Percentiles rank a stretch among this genome's conserved stretches.
These are phyloP conservation scores for Chaetodon trifasciatus DNA, from an alignment of 2,797 vertebrate species.

Conservation along the genomic window DNA sequence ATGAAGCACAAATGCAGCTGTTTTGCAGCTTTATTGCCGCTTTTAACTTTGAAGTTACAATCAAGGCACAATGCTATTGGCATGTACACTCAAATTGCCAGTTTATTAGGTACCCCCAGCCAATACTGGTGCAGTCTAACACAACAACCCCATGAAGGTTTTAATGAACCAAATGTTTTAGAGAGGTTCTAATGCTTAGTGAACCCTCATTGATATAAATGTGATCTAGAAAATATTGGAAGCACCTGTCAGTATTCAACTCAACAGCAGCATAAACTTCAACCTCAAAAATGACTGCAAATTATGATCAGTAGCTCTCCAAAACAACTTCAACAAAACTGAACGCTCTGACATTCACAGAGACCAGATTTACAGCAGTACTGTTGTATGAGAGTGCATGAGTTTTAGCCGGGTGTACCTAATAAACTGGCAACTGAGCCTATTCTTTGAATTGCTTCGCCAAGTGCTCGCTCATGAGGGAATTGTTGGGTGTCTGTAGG, in stretches of 20 bases:
- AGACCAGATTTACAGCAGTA: background rate
- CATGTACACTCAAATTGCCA: background rate
- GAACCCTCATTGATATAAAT: background rate
- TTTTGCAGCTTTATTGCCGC: background rate
- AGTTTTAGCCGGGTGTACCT: background rate
- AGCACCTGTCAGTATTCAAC: background rate
- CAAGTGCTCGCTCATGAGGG: too few relatives aligned
- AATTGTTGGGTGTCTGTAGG: too few relatives aligned
- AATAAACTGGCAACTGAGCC: background rate
- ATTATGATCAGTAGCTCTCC: too few relatives aligned
- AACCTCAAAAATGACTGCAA: too few relatives aligned
- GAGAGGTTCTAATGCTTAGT: background rate
- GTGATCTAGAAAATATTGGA: background rate
- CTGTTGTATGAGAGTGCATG: background rate
- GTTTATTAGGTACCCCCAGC: background rate
- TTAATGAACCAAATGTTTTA: background rate
- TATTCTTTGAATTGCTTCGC: background rate
- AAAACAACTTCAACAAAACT: background rate
- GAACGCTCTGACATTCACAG: background rate
- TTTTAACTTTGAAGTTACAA: conserved; percentile 1
- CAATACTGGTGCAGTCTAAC: background rate
- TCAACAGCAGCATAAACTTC: background rate
- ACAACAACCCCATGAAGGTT: background rate
- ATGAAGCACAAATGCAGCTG: background rate
- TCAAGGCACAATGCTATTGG: background rate